Evolutionary conservation across 2,888 invertebrate species (phyloP), one percentile per base, ranked within the genome.

Genomic region (Ichneumoninae sp.): DNA sequence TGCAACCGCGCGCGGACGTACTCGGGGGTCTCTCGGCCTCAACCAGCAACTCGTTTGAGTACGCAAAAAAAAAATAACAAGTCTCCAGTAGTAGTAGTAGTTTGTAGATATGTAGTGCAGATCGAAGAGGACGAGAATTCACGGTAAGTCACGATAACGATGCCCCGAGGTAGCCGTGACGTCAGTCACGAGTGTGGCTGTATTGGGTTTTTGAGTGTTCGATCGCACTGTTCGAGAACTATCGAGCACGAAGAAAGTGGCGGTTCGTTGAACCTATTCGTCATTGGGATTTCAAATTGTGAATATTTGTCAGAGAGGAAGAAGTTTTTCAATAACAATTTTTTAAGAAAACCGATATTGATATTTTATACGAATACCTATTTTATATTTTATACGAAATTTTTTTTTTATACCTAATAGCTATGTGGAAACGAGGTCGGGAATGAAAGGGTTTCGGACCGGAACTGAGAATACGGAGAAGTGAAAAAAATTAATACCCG

Each of bases 401-500:
- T 19, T 57, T 57, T 57, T 22, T 52, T 52, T 19, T 0, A 19
- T 57, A 3, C 26, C 10, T 22, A 26, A 57, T 54, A 19, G 54
- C 22, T 70, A 16, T 8, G 33, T 13, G 8, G 52, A 30, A 13
- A 10, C 13, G 47, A 10, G 13, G 54, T 36, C 19, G 57, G n/a
- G 30, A 33, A n/a, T 44, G 44, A 71, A 69, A 54, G 47, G 54
- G 33, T 33, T 19, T 36, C 40, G 44, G n/a, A 33, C 30, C 6
- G 33, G 50, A 47, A 19, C 30, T 52, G 30, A 30, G 16, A 72
- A 83, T 47, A 47, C 44, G 44, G 16, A 47, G 44, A 5, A 47
- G 4, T 60, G 22, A 65, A 47, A 33, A 10, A 68, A 72, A 79
- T 65, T 10, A 33, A 54, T 91, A 95, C 97, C 97, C 89, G 96